Evolutionary conservation across 1,140 invertebrate genomes (phyloP), one percentile per base, ranked within the genome.

Genomic region (Zophobas morio): DNA sequence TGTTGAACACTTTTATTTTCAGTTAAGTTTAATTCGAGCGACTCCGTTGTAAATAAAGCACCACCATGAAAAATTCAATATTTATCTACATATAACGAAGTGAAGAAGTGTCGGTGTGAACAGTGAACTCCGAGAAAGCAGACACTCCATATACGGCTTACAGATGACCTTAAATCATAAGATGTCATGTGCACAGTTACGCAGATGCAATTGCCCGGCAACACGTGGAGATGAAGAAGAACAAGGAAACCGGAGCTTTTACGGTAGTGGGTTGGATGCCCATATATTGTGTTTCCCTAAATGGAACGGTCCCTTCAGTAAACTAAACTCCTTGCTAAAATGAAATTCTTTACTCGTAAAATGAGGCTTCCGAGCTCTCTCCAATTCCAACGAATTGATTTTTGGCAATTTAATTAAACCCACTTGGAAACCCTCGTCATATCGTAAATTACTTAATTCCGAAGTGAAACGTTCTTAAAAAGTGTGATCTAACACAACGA

Each of bases 91-190:
- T 35, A 35, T 57, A 57, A 32, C 20, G 35, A 63, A 63, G 36
- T 32, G 20, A 66, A 8, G 60, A 66, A 66, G 60, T 66, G 60
- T 66, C 60, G n/a, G 46, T 51, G 60, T 37, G 37, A n/a, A n/a
- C 35, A 54, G 37, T 66, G 60, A n/a, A 51, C 3, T 8, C 42
- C 3, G 42, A 57, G 54, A 73, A 54, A 56, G 71, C 71, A 73
- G 71, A 73, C 71, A 57, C 51, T 56, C 71, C 71, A 73, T 73
- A 73, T 73, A 73, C 49, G 71, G 51, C n/a, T 53, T 40, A 73
- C 71, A 54, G 71, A 56, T 73, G 71, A 73, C 71, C 71, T 73
- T 73, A 73, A 73, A 73, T 73, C 71, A 73, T 73, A 73, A 73
- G 71, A 54, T 73, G 71, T 73, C 71, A 73, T 56, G 71, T 56